Percentiles rank a stretch among this genome's conserved stretches.
Conservation (phyloP, 2,113 vertebrate genomes). For the Grallaria varia region DNA sequence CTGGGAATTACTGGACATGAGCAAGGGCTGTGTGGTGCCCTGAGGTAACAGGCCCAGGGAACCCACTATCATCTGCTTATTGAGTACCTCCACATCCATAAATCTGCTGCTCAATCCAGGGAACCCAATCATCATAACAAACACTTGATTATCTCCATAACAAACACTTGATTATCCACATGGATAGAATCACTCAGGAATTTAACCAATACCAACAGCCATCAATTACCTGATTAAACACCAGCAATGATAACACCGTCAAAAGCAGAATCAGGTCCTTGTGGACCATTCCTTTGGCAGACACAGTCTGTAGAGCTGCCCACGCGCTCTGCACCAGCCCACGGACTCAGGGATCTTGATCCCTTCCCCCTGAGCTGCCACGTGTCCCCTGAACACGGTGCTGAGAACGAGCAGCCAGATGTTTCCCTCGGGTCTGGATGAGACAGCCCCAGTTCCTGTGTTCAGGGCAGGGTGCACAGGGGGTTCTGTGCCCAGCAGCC, state of each 20-base stretch:
- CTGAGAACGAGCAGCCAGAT: neutral
- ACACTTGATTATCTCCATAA: neutral
- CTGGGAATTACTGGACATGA: neutral
- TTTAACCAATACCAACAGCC: neutral
- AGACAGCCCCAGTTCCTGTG: neutral
- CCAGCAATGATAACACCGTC: neutral
- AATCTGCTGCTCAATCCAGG: neutral
- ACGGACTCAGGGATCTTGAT: neutral
- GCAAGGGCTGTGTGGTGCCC: neutral
- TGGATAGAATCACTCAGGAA: neutral
- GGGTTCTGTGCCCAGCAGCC: neutral
- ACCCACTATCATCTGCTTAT: neutral
- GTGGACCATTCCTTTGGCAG: neutral
- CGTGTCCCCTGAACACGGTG: neutral
- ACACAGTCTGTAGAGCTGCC: neutral
- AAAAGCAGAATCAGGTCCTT: neutral
- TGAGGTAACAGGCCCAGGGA: neutral
- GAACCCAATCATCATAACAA: neutral
- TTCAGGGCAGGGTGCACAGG: neutral
- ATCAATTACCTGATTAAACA: neutral
- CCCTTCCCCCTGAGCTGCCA: neutral
- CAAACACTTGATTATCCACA: neutral
- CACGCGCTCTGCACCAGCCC: neutral
- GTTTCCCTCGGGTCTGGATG: accelerated
- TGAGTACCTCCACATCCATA: neutral